A percentile compares a stretch with the other conserved stretches of the same genome.
Conservation (phyloP, 1,140 invertebrate species). For the Leucophenga varia region DNA sequence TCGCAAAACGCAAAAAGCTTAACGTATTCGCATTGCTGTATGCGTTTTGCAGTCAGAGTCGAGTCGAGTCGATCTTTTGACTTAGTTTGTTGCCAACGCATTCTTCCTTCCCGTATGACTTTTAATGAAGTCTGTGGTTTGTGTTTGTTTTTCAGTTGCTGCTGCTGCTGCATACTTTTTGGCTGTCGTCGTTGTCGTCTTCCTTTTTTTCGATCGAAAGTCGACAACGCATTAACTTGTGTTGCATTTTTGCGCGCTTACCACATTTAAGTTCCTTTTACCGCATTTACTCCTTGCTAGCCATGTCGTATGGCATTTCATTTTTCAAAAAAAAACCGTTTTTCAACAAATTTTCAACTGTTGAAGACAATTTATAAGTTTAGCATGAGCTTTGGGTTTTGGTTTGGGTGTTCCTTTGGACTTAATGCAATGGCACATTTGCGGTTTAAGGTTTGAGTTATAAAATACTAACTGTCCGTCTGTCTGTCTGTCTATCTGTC, state of each 20-base stretch:
- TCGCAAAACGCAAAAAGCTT: too few relatives aligned
- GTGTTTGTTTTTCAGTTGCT: slow-evolving; percentile 17
- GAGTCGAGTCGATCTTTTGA: slow-evolving; percentile 41
- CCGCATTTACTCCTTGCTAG: slow-evolving; percentile 1
- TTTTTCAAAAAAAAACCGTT: slow-evolving; percentile 33
- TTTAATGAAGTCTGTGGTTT: slow-evolving; percentile 41
- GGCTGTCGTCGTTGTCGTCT: background rate
- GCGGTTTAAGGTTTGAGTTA: too few relatives aligned
- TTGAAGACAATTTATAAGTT: too few relatives aligned
- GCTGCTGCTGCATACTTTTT: slow-evolving; percentile 3
- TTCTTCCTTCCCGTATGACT: background rate
- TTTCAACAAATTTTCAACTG: slow-evolving; percentile 32
- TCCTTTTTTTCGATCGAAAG: background rate
- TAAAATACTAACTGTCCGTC: too few relatives aligned
- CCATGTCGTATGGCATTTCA: slow-evolving; percentile 22
- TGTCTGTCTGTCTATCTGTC: too few relatives aligned
- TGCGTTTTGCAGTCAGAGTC: slow-evolving; percentile 27
- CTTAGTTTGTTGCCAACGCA: slow-evolving; percentile 4
- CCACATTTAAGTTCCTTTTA: too few relatives aligned
- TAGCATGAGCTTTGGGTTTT: too few relatives aligned
- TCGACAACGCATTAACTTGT: too few relatives aligned
- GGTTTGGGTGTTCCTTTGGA: too few relatives aligned
- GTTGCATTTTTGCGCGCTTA: too few relatives aligned
- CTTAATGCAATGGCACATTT: too few relatives aligned
- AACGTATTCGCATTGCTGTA: background rate